Base-by-base conservation (phyloP, 2,797 vertebrate genomes). In the Delichon dasypus region DNA sequence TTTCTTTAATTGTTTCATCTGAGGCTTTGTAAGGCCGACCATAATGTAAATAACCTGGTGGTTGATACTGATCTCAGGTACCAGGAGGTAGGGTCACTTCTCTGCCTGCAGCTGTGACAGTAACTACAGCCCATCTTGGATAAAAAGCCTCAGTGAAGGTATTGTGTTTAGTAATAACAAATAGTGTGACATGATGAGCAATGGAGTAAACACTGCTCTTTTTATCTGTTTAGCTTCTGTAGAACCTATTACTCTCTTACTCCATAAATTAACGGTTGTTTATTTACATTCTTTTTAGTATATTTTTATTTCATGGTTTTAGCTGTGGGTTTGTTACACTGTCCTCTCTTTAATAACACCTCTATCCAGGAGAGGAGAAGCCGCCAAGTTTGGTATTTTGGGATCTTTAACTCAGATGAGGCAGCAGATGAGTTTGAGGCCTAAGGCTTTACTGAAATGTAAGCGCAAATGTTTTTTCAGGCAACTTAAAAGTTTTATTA, bases 251-350 rank as follows among this genome's bases (percentile, higher is more conserved):
- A 14, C 71, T 89, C 32, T 85, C 36, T 83, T 89, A 58, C n/a
- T 72, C 8, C 67, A 2, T 51, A 73, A 82, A 64, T 64, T 22
- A 82, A 26, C 10, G 2, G 7, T 40, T 66, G 32, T 40, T 72
- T 90, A 51, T 80, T 91, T 74, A 6, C 55, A 15, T 75, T 76
- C 21, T 75, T 81, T 66, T 57, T 29, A 53, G 58, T 51, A 47
- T 71, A 29, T 75, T 86, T 94, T 92, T 89, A 45, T 85, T 64
- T 68, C 42, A 50, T 47, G 32, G 7, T 81, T 95, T 85, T 92
- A 76, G 25, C 30, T 88, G 30, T 81, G 27, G 22, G 34, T 70
- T 62, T 81, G 11, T 81, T 88, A 53, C 26, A 30, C 20, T 71
- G 16, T 50, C 21, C 30, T 90, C 53, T 84, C 50, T 76, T 85